phyloP scores from a whole-genome alignment of 2,797 vertebrate species.

The Peromyscus eremicus region DNA sequence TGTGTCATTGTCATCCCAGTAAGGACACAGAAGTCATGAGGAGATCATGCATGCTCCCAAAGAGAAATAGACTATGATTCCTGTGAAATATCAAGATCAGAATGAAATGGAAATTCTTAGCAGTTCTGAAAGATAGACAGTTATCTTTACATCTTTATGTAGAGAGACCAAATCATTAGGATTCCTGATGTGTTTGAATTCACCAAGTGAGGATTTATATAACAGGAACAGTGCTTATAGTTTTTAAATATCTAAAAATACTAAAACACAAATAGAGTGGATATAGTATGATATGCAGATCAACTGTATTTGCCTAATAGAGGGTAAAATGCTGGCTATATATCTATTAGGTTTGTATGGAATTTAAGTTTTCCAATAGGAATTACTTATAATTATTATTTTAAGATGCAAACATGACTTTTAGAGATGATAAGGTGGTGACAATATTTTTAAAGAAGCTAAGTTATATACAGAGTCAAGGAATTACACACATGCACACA shows the following conservation, averaged over 20 bases:
- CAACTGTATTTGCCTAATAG: background rate
- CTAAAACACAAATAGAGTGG: background rate
- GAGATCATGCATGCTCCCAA: background rate
- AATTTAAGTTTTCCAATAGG: background rate
- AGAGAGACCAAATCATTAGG: background rate
- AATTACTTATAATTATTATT: background rate
- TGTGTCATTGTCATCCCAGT: background rate
- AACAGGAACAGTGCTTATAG: background rate
- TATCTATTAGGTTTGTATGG: background rate
- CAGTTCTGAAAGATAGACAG: background rate
- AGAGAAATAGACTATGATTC: background rate
- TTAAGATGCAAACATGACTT: conserved; percentile 32
- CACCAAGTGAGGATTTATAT: background rate
- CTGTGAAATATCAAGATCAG: background rate
- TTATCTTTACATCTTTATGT: background rate
- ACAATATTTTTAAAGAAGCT: conserved; percentile 2
- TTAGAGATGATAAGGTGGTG: background rate
- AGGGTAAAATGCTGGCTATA: background rate
- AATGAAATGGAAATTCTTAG: background rate
- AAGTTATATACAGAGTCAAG: background rate
- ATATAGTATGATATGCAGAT: background rate
- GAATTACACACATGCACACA: background rate
- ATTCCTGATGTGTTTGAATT: background rate
- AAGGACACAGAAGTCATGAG: background rate
- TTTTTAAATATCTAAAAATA: background rate